phyloP scores from a whole-genome alignment of 2,113 vertebrate species.

The Rhineura floridana region DNA sequence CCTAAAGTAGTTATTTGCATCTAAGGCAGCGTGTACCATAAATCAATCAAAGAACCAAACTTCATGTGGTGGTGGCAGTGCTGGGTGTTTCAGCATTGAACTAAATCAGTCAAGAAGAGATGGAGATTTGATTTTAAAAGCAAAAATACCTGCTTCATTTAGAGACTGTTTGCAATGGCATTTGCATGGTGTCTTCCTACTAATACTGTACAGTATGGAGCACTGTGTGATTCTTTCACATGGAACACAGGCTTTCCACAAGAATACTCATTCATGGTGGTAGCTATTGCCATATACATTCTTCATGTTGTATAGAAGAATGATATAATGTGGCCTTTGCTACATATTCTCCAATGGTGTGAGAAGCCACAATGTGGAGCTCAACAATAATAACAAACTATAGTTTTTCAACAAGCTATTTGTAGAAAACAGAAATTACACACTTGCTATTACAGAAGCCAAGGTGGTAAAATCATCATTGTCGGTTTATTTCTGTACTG shows the following conservation, averaged over 20 bases:
- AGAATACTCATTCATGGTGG: not conserved
- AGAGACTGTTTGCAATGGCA: not conserved
- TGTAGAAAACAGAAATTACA: too few species aligned
- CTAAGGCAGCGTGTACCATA: not conserved
- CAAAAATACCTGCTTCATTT: not conserved
- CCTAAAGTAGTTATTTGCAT: not conserved
- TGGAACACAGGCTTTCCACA: not conserved
- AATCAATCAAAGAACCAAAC: not conserved
- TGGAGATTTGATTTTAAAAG: not conserved
- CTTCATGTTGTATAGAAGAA: not conserved
- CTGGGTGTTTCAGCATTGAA: too few species aligned
- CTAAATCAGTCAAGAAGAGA: not conserved
- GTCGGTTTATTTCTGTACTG: too few species aligned
- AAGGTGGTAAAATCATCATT: too few species aligned
- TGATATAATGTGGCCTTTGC: not conserved
- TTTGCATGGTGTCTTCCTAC: not conserved
- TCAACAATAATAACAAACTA: too few species aligned
- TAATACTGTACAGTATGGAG: not conserved
- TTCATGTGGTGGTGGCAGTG: not conserved
- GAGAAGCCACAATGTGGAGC: too few species aligned
- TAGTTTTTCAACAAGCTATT: too few species aligned
- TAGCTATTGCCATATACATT: not conserved
- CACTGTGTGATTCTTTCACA: not conserved
- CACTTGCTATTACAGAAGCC: too few species aligned
- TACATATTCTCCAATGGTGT: not conserved